These are phyloP conservation scores for Catharus ustulatus DNA, from an alignment of 2,797 vertebrate species.

Conservation along the genomic window DNA sequence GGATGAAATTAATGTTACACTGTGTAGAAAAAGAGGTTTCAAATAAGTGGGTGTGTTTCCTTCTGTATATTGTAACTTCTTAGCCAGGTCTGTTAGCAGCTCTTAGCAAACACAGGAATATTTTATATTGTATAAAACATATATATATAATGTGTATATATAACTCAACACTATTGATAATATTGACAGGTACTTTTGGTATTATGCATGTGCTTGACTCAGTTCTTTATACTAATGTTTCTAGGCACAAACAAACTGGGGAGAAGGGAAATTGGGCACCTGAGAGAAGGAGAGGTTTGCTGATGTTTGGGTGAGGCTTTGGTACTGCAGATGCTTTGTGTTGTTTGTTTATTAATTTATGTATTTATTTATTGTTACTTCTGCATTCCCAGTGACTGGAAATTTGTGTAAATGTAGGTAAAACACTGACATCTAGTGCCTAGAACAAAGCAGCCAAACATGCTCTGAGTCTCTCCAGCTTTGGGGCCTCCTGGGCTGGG, in stretches of 20 bases:
- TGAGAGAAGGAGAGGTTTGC: background rate
- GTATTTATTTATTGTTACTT: background rate
- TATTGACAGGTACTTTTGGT: background rate
- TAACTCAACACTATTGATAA: background rate
- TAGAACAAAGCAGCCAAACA: conserved; percentile 12
- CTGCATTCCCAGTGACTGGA: background rate
- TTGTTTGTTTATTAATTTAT: background rate
- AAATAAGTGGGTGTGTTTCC: background rate
- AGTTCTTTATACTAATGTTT: background rate
- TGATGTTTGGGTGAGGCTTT: rapidly evolving
- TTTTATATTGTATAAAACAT: background rate
- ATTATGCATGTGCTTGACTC: background rate
- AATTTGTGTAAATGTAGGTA: conserved; percentile 41
- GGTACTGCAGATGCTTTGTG: background rate
- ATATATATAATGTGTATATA: background rate
- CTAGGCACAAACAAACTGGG: background rate
- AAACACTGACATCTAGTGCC: conserved; percentile 81
- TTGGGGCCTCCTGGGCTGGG: background rate
- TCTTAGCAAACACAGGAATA: no score
- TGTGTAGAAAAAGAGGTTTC: background rate
- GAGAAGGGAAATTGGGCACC: background rate
- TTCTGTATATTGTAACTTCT: background rate
- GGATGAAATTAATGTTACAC: background rate
- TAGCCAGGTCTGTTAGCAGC: background rate
- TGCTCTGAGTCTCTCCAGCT: background rate